Evolutionary conservation across 1,140 invertebrate genomes (phyloP).

Genomic region (Mizuhopecten yessoensis): DNA sequence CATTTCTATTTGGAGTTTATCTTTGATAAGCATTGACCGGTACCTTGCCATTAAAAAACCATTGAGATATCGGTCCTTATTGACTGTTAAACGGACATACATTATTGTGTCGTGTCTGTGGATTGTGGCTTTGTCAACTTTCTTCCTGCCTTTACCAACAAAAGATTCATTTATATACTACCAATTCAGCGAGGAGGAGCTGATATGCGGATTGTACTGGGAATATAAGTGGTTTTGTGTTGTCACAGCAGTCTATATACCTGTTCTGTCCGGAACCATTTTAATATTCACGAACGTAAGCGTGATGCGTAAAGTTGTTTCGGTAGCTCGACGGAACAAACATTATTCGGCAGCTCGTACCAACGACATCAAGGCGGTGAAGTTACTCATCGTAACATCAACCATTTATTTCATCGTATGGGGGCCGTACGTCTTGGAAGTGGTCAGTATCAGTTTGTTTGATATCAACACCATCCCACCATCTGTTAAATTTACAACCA

Average conservation of each 20-base stretch:
- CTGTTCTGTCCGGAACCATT: conserved; percentile 55
- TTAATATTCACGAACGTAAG: conserved; percentile 59
- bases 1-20: conserved; percentile 68
- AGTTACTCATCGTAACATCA: conserved; percentile 54
- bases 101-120: conserved; percentile 47
- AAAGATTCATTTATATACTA: conserved; percentile 62
- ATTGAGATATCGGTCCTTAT: conserved; percentile 53
- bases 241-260: conserved; percentile 62
- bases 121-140: conserved; percentile 59
- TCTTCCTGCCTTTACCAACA: conserved; percentile 55
- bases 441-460: conserved; percentile 50
- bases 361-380: conserved; percentile 63
- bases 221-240: conserved; percentile 65
- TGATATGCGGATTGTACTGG: conserved; percentile 68
- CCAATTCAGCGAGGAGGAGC: conserved; percentile 52
- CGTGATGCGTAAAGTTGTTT: conserved; percentile 53
- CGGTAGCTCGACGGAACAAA: not conserved
- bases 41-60: conserved; percentile 66
- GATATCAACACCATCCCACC: conserved; percentile 46
- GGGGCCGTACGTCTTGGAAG: conserved; percentile 65
- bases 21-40: conserved; percentile 65
- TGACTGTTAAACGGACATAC: conserved; percentile 51
- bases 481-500: conserved; percentile 55
- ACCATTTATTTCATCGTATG: conserved; percentile 62
- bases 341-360: not conserved